Evolutionary conservation across 1,140 invertebrate species (phyloP).

Genomic region (Andrena cerasifolii): DNA sequence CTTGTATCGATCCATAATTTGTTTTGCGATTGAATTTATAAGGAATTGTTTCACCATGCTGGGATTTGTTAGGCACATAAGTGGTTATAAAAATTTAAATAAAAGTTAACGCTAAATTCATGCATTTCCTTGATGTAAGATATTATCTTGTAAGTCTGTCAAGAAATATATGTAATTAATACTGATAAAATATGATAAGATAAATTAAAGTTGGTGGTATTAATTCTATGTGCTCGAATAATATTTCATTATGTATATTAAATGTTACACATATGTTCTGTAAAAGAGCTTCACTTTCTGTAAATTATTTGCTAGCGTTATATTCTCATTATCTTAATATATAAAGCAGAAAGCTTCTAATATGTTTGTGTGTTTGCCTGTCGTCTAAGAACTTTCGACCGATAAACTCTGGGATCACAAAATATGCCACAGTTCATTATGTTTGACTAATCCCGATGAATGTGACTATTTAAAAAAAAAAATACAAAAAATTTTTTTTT

Average conservation of each 20-base stretch:
- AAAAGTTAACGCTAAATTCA: not conserved
- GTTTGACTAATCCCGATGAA: no score
- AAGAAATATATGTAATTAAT: constrained; percentile 8
- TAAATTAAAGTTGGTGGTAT: constrained; percentile 22
- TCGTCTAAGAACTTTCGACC: no score
- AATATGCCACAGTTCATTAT: no score
- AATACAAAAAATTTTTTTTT: no score
- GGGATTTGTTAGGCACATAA: not conserved
- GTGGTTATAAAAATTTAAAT: no score
- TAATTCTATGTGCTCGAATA: not conserved
- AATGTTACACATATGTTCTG: not conserved
- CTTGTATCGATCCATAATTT: not conserved
- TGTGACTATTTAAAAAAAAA: no score
- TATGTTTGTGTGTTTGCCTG: no score
- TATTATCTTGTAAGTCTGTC: not conserved
- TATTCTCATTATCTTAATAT: no score
- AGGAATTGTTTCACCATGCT: not conserved
- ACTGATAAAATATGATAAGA: constrained; percentile 40
- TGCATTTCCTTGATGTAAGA: not conserved
- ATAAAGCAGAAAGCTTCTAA: no score
- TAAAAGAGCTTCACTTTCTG: not conserved
- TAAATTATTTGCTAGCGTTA: not conserved
- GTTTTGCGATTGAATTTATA: not conserved
- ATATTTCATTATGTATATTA: constrained; percentile 10
- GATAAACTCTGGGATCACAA: no score